Base-by-base conservation (phyloP, 2,888 invertebrate species). In the Celastrina argiolus region DNA sequence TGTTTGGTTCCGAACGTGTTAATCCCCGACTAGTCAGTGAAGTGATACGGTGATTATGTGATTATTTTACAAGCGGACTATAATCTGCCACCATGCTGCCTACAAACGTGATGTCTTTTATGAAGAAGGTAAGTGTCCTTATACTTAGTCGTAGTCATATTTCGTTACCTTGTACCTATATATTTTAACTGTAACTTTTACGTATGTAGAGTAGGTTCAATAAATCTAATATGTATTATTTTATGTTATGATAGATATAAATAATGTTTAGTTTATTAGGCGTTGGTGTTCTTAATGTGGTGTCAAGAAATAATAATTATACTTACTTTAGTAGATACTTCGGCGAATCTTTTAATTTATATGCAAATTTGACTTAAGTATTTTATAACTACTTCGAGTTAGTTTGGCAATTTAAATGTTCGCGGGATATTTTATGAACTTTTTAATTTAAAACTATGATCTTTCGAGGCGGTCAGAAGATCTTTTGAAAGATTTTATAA, bases 51-150 rank as follows among this genome's bases (percentile, higher is more conserved):
- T 72, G 72, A 74, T 75, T 70, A 73, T 76, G 75, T 76, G 72
- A 75, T 66, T 73, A 59, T n/a, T 67, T 28, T 7, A 39, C 34
- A 67, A 73, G 71, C 72, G 72, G 67, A 68, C 64, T 42, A 71
- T 71, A 81, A 79, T 77, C 72, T 81, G 79, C 77, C 92, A 94
- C 91, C 92, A 97, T 97, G 97, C 93, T 97, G 94, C 96, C 96
- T 73, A 96, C 96, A 76, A 96, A 97, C 89, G 96, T 97, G 81
- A 96, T 96, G 95, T 96, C 96, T 77, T 97, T 97, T 88, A 96
- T 97, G 95, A 97, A 97, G 88, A 97, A 97, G 96, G 97, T 97
- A 83, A 94, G 94, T 90, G 69, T 68, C 10, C 12, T 36, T 36
- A 8, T 1, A 8, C 12, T 10, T 12, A 31, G 2, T n/a, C 12